Conservation (phyloP, 2,888 invertebrate genomes). For the Hirtodrosophila cameraria region DNA sequence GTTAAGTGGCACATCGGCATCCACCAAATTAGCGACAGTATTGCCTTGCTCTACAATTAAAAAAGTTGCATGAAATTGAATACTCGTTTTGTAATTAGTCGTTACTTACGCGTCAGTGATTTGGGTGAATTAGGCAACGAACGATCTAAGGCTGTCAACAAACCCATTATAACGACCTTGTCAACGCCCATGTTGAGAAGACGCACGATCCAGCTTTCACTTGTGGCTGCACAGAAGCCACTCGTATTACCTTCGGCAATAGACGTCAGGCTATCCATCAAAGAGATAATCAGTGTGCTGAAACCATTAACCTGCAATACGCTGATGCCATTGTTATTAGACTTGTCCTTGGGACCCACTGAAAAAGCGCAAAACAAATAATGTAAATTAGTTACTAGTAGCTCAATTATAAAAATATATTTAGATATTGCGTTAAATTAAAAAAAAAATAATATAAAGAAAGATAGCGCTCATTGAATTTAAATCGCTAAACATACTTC, state of each 20-base stretch:
- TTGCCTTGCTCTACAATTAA: conserved; percentile 29
- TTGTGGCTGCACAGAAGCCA: conserved; percentile 57
- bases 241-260: conserved; percentile 59
- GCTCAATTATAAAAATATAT: no score
- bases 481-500: no score
- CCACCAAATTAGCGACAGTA: conserved; percentile 23
- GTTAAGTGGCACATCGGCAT: conserved; percentile 21
- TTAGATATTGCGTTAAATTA: not conserved
- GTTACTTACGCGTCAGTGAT: conserved; percentile 30
- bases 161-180: conserved; percentile 52
- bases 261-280: conserved; percentile 51
- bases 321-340: conserved; percentile 7
- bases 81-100: rapidly evolving
- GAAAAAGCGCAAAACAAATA: not conserved
- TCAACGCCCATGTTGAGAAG: conserved; percentile 61
- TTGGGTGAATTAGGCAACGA: conserved; percentile 5
- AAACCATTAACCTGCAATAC: conserved; percentile 59
- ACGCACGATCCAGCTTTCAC: conserved; percentile 60
- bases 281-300: conserved; percentile 53
- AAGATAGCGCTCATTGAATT: no score
- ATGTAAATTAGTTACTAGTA: no score
- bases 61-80: not conserved
- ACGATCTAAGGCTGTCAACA: conserved; percentile 59
- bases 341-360: conserved; percentile 53
- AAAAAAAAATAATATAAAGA: no score